These are phyloP conservation scores for Cochlearius cochlearius DNA, from an alignment of 2,113 vertebrate genomes.

Conservation along the genomic window DNA sequence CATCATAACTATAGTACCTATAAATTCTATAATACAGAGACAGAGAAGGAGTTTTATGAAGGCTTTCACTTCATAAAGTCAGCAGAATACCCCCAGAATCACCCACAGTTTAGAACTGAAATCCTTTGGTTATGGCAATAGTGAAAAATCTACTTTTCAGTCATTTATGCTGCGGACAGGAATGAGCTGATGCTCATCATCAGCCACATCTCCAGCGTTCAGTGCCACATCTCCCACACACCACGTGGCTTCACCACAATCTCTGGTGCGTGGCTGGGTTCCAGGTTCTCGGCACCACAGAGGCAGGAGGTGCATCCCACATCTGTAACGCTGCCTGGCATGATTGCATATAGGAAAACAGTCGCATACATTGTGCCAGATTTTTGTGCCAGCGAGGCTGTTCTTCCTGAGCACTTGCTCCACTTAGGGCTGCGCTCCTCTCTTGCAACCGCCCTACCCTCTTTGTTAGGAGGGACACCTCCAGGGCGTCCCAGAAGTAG, in stretches of 20 bases:
- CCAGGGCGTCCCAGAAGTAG: neutral
- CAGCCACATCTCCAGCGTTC: neutral
- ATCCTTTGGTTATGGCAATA: neutral
- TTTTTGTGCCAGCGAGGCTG: neutral
- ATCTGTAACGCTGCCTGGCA: neutral
- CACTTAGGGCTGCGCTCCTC: neutral
- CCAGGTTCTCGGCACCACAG: neutral
- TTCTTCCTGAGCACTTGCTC: neutral
- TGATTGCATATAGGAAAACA: neutral
- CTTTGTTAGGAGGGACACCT: neutral
- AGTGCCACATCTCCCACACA: neutral
- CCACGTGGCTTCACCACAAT: fast-evolving
- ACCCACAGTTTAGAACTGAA: neutral
- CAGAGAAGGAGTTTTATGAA: neutral
- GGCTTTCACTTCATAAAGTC: neutral
- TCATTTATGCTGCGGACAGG: neutral
- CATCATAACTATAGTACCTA: neutral
- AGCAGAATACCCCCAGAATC: neutral
- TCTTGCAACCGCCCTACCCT: neutral
- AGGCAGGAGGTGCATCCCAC: neutral
- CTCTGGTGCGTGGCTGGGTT: neutral
- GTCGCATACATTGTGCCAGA: fast-evolving
- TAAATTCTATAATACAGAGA: neutral
- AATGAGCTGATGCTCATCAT: neutral
- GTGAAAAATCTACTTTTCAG: neutral